Percentiles rank a stretch among this genome's conserved stretches.
Conservation (phyloP, 2,797 vertebrate genomes). For the Coendou prehensilis region DNA sequence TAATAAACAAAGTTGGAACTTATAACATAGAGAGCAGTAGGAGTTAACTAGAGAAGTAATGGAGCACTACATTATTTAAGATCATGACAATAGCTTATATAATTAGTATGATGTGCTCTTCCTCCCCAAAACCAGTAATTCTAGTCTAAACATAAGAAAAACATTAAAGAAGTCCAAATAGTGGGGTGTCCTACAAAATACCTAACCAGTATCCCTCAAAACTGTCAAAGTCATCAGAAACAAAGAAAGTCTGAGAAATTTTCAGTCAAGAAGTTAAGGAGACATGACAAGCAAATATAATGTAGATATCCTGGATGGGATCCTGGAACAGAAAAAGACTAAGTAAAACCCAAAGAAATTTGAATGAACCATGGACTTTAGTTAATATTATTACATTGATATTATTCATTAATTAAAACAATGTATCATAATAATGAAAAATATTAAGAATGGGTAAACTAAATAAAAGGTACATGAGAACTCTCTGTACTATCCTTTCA, state of each 20-base stretch:
- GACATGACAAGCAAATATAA: constrained; percentile 50
- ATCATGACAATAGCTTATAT: background rate
- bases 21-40: background rate
- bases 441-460: constrained; percentile 49
- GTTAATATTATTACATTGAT: constrained; percentile 25
- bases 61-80: background rate
- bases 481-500: constrained; percentile 2
- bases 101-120: constrained; percentile 34
- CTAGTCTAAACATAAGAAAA: constrained; percentile 54
- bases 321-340: constrained; percentile 58
- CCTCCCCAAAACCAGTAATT: background rate
- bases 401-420: constrained; percentile 28
- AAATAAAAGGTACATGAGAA: background rate
- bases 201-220: constrained; percentile 48
- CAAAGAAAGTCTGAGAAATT: constrained; percentile 63
- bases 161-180: constrained; percentile 46
- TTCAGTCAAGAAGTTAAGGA: constrained; percentile 65
- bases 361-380: constrained; percentile 45
- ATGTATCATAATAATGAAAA: constrained; percentile 30
- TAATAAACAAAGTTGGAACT: background rate
- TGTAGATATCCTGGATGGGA: background rate
- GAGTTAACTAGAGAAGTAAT: constrained; percentile 44
- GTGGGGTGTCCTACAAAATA: constrained; percentile 58
- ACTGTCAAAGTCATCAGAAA: constrained; percentile 59
- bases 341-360: constrained; percentile 52